Evolutionary conservation across 37 sponge, comb jelly and placozoan species (phyloP).

Genomic region (Hexactinellida sp.): DNA sequence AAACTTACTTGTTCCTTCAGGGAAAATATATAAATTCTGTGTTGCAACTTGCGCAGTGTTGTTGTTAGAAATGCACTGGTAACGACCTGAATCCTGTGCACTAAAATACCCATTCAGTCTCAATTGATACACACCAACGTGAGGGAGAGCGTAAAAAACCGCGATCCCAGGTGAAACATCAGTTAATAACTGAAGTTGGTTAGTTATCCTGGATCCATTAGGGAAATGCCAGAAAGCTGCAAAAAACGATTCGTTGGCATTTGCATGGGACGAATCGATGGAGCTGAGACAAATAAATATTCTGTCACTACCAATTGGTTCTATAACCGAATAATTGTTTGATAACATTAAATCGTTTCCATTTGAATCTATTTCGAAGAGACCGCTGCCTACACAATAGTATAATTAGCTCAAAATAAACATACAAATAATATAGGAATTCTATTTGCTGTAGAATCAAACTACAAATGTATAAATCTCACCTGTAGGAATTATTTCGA

Average conservation of each 20-base stretch:
- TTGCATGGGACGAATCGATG: not conserved
- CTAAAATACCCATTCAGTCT: not conserved
- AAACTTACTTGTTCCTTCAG: not conserved
- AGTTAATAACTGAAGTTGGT: not conserved
- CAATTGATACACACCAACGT: not conserved
- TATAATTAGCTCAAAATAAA: not conserved
- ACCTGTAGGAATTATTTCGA: not conserved
- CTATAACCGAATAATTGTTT: not conserved
- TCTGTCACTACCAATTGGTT: not conserved
- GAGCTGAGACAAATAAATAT: slow-evolving; percentile 9
- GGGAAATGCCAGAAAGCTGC: not conserved
- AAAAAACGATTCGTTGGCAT: not conserved
- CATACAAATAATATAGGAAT: not conserved
- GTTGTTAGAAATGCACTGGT: not conserved
- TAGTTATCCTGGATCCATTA: not conserved
- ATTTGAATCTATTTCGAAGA: not conserved
- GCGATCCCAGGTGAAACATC: not conserved
- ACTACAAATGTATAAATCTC: too few relatives aligned
- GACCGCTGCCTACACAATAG: not conserved
- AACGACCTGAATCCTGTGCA: not conserved
- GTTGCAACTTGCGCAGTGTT: not conserved
- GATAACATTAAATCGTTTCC: not conserved
- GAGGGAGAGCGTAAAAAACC: not conserved
- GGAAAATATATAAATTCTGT: not conserved
- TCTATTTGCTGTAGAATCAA: too few relatives aligned